These are phyloP conservation scores for Cephus pygmeus DNA, from an alignment of 2,888 invertebrate species.

Conservation along the genomic window DNA sequence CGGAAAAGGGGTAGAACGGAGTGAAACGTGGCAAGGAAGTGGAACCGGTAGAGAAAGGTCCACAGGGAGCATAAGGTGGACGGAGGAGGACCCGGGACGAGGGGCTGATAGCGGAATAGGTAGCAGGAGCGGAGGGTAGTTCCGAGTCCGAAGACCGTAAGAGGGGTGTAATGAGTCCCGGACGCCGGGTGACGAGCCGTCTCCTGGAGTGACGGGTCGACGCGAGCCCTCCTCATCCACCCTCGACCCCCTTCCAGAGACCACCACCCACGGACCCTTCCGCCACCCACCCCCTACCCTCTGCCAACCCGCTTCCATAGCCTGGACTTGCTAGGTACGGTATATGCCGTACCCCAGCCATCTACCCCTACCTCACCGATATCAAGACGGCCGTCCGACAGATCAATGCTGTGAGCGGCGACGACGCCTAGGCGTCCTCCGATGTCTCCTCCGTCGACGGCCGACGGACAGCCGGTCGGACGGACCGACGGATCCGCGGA, in stretches of 20 bases:
- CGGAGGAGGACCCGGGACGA: neutral
- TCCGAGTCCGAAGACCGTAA: slow-evolving; percentile 6
- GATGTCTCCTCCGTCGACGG: slow-evolving; percentile 47
- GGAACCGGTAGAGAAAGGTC: slow-evolving; percentile 2
- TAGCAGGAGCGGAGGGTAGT: neutral
- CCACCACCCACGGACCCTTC: slow-evolving; percentile 1
- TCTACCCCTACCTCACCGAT: slow-evolving; percentile 50
- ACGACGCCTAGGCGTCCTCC: slow-evolving; percentile 61
- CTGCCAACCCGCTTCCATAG: slow-evolving; percentile 12
- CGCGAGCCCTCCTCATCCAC: slow-evolving; percentile 31
- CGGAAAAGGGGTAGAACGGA: slow-evolving; percentile 19
- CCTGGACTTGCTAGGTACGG: slow-evolving; percentile 24
- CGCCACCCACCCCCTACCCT: slow-evolving; percentile 3
- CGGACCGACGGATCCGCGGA: neutral
- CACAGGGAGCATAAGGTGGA: neutral
- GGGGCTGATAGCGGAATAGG: neutral
- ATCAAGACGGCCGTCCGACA: slow-evolving; percentile 64
- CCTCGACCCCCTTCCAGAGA: slow-evolving; percentile 12
- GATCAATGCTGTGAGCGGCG: slow-evolving; percentile 64
- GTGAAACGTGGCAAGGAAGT: slow-evolving; percentile 1
- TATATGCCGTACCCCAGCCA: slow-evolving; percentile 13
- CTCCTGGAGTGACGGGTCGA: slow-evolving; percentile 44
- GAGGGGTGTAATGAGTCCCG: slow-evolving; percentile 46
- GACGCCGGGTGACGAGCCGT: slow-evolving; percentile 48
- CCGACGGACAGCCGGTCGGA: neutral